phyloP scores from a whole-genome alignment of 1,140 invertebrate genomes.

The Oedothorax gibbosus region DNA sequence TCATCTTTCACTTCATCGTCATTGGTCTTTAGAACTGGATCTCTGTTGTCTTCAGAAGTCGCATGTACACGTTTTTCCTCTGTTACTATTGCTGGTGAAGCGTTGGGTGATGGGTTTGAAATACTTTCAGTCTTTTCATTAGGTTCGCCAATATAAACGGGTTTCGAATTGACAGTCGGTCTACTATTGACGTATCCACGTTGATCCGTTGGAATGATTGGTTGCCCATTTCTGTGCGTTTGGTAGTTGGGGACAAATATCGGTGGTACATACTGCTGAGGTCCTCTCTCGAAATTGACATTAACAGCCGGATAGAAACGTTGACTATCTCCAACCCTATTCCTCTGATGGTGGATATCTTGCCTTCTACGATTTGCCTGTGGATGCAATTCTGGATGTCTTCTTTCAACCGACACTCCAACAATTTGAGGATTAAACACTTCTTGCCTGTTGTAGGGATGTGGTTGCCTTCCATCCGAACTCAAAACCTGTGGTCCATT shows the following conservation, averaged over 20 bases:
- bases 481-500: too few relatives aligned
- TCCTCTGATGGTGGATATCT: not conserved
- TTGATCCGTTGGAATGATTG: not conserved
- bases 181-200: not conserved
- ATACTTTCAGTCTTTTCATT: not conserved
- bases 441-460: not conserved
- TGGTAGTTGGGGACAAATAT: conserved; percentile 43
- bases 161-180: not conserved
- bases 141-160: not conserved
- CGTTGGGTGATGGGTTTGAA: not conserved
- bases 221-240: not conserved
- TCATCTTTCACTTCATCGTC: not conserved
- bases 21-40: not conserved
- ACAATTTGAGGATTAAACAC: not conserved
- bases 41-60: not conserved
- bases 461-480: too few relatives aligned
- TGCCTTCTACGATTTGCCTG: conserved; percentile 10
- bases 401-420: not conserved
- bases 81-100: not conserved
- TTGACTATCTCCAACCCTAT: not conserved
- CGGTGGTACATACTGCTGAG: conserved; percentile 5
- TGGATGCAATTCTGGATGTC: not conserved
- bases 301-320: conserved; percentile 18
- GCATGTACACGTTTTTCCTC: not conserved
- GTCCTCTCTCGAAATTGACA: not conserved